Conservation (phyloP, 2,888 invertebrate genomes). For the Conistra vaccinii region DNA sequence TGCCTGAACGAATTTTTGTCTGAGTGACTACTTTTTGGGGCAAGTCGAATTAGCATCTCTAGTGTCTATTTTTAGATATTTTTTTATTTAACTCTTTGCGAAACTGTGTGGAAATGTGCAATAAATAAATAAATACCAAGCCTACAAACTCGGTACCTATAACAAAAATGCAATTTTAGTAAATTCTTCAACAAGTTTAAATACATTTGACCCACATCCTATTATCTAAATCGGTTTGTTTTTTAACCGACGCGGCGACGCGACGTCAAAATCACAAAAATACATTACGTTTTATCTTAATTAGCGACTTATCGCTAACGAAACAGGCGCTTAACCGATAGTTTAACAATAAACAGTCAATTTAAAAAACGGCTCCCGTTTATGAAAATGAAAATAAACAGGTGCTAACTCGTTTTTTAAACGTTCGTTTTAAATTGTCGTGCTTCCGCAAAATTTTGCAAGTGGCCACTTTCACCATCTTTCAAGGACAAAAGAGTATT, state of each 20-base stretch:
- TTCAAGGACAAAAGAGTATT: slow-evolving; percentile 50
- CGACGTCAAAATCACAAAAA: slow-evolving; percentile 29
- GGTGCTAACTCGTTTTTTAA: too few species aligned
- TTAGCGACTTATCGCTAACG: slow-evolving; percentile 14
- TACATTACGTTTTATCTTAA: slow-evolving; percentile 45
- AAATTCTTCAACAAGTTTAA: background rate
- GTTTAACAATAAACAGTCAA: background rate
- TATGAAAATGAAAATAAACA: too few species aligned
- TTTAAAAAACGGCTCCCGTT: too few species aligned
- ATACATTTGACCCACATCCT: slow-evolving; percentile 14
- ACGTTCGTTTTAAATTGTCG: too few species aligned
- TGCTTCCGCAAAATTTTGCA: slow-evolving; percentile 13
- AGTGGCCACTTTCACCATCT: slow-evolving; percentile 57
- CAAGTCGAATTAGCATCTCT: slow-evolving; percentile 5
- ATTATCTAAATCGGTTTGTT: slow-evolving; percentile 43
- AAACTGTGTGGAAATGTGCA: background rate
- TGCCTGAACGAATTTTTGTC: slow-evolving; percentile 32
- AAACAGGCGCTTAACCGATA: background rate
- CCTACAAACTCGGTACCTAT: background rate
- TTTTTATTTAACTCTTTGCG: too few species aligned
- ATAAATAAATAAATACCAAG: slow-evolving; percentile 2
- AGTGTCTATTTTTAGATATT: background rate
- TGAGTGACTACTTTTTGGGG: slow-evolving; percentile 24
- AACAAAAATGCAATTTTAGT: background rate
- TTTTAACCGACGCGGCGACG: background rate